Conservation (phyloP, 2,797 vertebrate species). For the Alcedo quadribrachys region DNA sequence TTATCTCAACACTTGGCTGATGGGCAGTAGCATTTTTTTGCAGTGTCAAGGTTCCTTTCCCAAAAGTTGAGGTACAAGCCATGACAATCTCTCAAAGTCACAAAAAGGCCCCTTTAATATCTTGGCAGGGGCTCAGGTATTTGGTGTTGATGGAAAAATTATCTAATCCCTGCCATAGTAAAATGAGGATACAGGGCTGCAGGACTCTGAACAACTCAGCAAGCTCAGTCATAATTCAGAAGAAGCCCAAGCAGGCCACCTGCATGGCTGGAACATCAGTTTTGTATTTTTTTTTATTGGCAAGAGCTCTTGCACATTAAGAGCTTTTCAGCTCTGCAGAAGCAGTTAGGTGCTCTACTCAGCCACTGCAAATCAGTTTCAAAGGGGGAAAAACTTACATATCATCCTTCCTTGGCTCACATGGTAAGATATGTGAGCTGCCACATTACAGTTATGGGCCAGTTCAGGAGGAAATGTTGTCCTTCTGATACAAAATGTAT, state of each 20-base stretch:
- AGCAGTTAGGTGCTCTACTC: not conserved
- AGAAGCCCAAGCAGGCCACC: not conserved
- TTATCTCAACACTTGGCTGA: not conserved
- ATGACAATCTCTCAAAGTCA: not conserved
- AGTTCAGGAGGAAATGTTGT: not conserved
- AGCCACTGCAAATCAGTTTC: not conserved
- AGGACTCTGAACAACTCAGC: not conserved
- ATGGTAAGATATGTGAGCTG: not conserved
- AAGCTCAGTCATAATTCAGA: not conserved
- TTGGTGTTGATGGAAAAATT: not conserved
- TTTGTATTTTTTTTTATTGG: not conserved
- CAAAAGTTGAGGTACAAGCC: not conserved
- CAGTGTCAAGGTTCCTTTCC: not conserved
- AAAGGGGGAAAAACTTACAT: not conserved
- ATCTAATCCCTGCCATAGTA: not conserved
- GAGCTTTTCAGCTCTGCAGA: constrained; percentile 10
- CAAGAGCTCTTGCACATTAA: not conserved
- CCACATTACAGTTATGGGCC: not conserved
- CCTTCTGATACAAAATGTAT: not conserved
- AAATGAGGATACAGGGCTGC: not conserved
- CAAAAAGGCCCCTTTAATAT: not conserved
- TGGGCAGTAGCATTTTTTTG: not conserved
- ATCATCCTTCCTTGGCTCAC: not conserved
- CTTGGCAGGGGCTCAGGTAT: not conserved
- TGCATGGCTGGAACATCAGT: not conserved